Conservation (phyloP, 1,140 invertebrate genomes). For the Dendroctonus valens region DNA sequence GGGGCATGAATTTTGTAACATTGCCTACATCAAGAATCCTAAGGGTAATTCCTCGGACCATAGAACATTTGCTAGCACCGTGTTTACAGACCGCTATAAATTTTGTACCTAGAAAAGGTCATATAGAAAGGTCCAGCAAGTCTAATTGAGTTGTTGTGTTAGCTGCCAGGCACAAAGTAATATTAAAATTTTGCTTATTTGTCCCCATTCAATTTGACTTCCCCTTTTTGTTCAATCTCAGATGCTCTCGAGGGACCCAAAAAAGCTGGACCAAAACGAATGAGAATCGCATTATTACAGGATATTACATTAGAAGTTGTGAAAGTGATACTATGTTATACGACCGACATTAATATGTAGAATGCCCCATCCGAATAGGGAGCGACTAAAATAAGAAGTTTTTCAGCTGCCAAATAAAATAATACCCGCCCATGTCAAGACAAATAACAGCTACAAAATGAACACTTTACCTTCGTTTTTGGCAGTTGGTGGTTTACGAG, state of each 20-base stretch:
- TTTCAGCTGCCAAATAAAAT: too few species aligned
- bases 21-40: slow-evolving; percentile 31
- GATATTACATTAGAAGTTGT: too few species aligned
- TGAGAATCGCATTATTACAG: too few species aligned
- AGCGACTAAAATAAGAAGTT: too few species aligned
- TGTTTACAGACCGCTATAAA: slow-evolving; percentile 32
- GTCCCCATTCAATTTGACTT: too few species aligned
- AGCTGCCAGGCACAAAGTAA: slow-evolving; percentile 9
- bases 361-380: too few species aligned
- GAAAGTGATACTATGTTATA: too few species aligned
- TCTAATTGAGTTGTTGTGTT: slow-evolving; percentile 29
- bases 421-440: too few species aligned
- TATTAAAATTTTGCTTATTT: slow-evolving; percentile 17
- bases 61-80: slow-evolving; percentile 21
- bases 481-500: slow-evolving; percentile 88
- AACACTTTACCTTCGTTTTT: slow-evolving; percentile 60
- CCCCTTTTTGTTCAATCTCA: too few species aligned
- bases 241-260: too few species aligned
- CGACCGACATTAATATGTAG: too few species aligned
- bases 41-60: slow-evolving; percentile 30
- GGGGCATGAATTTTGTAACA: slow-evolving; percentile 32
- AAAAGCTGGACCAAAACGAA: too few species aligned
- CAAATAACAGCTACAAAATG: slow-evolving; percentile 7
- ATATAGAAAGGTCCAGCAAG: slow-evolving; percentile 19
- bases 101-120: slow-evolving; percentile 21